A percentile compares a stretch with the other conserved stretches of the same genome.
Conservation (phyloP, 2,113 vertebrate species). For the Beaufortia kweichowensis region DNA sequence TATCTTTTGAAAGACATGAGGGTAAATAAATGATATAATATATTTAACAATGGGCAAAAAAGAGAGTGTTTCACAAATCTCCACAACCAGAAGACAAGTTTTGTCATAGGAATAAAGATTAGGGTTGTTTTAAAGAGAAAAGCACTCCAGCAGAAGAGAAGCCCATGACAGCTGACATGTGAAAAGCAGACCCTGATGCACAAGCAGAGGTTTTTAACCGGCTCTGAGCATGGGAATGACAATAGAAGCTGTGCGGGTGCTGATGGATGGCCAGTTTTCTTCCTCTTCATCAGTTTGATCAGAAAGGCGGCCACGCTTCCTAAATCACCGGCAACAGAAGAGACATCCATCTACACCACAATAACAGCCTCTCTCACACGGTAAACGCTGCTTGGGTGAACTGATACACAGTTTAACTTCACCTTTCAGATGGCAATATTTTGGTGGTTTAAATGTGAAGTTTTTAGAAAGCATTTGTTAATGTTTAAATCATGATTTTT, state of each 20-base stretch:
- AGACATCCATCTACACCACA: slow-evolving; percentile 1
- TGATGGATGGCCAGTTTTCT: slow-evolving; percentile 24
- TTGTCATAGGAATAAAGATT: not conserved
- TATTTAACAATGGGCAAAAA: too few species aligned
- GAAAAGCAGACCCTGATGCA: slow-evolving; percentile 5
- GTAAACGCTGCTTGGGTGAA: not conserved
- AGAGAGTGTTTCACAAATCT: too few species aligned
- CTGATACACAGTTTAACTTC: not conserved
- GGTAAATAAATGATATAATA: too few species aligned
- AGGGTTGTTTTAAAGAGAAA: slow-evolving; percentile 13
- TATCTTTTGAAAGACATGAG: too few species aligned
- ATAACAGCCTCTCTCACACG: not conserved
- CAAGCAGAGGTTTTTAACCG: not conserved
- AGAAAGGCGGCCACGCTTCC: not conserved
- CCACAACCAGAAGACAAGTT: not conserved
- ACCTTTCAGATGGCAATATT: not conserved
- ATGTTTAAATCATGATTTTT: too few species aligned
- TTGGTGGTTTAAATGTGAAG: too few species aligned
- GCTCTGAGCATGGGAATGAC: slow-evolving; percentile 1
- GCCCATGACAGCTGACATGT: slow-evolving; percentile 12
- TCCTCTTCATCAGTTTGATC: slow-evolving; percentile 22
- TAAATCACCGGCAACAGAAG: slow-evolving; percentile 16
- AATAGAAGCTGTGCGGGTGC: not conserved
- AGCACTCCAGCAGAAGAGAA: slow-evolving; percentile 21
- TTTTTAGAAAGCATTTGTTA: too few species aligned